Evolutionary conservation across 2,888 invertebrate species (phyloP), one percentile per base, ranked within the genome.

Genomic region (Lochmaea capreae): DNA sequence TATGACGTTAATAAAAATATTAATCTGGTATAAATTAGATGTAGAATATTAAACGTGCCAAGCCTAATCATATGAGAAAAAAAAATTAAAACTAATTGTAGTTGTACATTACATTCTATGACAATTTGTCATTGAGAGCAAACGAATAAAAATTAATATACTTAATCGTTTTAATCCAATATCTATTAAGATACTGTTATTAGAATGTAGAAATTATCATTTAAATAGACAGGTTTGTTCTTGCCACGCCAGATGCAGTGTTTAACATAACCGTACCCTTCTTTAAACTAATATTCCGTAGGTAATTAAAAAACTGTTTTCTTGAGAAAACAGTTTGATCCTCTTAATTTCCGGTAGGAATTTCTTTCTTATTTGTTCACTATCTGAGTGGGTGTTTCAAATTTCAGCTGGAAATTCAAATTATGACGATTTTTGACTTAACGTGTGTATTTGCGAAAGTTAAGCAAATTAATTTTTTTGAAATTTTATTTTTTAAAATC

Each of bases 41-140:
- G 6, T 16, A 54, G 16, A 16, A 54, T 8, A 54, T 54, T 18
- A 54, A 16, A 54, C 52, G 8, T 39, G 62, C 16, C 18, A 16
- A 42, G 43, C 62, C 43, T 39, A 16, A 42, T 42, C 52, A 54
- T 67, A 18, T 61, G n/a, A 57, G 43, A 59, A 57, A 42, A 67
- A n/a, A 67, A 43, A 52, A 22, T 33, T 49, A 39, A 42, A 42
- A 42, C 63, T 71, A 70, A 75, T 73, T 67, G 70, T 52, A 11
- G 59, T 62, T 39, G 71, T 77, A 71, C 62, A 68, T 75, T 63
- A 66, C 72, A 72, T 63, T 67, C 39, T 43, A 65, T 57, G 72
- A 77, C 76, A 76, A 76, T 76, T 77, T 65, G 73, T 70, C 59
- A 49, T 62, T 76, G 59, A 63, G 54, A 52, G 49, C 63, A 65